Evolutionary conservation across 1,140 invertebrate species (phyloP).

Genomic region (Melanaphis sacchari): DNA sequence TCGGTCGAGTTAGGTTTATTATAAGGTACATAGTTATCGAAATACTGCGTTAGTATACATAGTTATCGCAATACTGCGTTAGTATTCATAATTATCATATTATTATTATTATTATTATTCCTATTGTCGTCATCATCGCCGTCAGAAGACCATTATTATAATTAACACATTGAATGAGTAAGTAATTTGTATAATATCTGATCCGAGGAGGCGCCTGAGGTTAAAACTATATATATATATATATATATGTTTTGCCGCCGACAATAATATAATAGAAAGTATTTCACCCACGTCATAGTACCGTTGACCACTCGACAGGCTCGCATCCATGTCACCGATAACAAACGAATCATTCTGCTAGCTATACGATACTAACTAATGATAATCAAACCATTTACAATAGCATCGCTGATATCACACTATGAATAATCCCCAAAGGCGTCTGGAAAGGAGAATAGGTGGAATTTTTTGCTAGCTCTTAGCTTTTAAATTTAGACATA

Average conservation of each 20-base stretch:
- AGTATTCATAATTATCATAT: neutral
- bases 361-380: neutral
- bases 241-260: neutral
- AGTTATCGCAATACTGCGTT: neutral
- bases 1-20: neutral
- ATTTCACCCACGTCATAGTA: neutral
- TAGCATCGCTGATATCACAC: neutral
- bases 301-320: neutral
- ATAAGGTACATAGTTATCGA: neutral
- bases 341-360: neutral
- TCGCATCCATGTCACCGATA: neutral
- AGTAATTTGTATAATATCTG: slow-evolving; percentile 4
- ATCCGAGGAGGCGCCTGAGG: neutral
- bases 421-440: neutral
- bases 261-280: neutral
- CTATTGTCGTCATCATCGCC: neutral
- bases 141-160: neutral
- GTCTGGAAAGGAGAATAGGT: too few species aligned
- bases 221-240: neutral
- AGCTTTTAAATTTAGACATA: too few species aligned
- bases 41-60: neutral
- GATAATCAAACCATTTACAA: neutral
- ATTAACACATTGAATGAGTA: neutral
- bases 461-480: too few species aligned
- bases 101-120: neutral